Percentiles rank a stretch among this genome's conserved stretches.
Evolutionary conservation across 2,113 vertebrate species (phyloP).

Genomic region (Falco punctatus): DNA sequence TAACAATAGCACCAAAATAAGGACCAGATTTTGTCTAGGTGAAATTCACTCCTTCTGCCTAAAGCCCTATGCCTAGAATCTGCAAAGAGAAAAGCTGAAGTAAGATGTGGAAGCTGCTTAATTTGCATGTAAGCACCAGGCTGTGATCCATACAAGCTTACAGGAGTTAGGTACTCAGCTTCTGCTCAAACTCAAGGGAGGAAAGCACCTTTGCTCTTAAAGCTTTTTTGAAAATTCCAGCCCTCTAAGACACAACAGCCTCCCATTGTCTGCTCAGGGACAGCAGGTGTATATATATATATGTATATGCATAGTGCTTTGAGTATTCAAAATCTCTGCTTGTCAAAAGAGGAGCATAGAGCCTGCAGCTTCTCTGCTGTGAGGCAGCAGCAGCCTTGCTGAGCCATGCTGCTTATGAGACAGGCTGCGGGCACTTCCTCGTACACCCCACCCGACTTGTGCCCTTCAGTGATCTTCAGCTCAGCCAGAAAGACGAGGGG

Average conservation of each 20-base stretch:
- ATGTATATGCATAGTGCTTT: not conserved
- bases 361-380: not conserved
- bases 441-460: not conserved
- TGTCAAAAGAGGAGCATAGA: not conserved
- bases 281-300: not conserved
- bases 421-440: not conserved
- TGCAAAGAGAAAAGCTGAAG: not conserved
- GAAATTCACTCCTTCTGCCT: slow-evolving; percentile 31
- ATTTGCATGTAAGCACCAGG: not conserved
- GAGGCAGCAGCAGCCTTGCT: not conserved
- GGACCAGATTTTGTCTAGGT: slow-evolving; percentile 47
- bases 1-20: slow-evolving; percentile 75
- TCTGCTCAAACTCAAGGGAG: not conserved
- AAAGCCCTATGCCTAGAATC: not conserved
- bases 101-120: not conserved
- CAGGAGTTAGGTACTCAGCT: not conserved
- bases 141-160: not conserved
- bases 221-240: not conserved
- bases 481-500: not conserved
- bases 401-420: not conserved
- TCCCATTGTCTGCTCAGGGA: not conserved
- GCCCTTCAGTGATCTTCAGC: not conserved
- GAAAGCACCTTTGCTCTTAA: not conserved
- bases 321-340: not conserved
- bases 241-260: not conserved